Base-by-base conservation (phyloP, 2,888 invertebrate species). In the Drosophila crucigera region DNA sequence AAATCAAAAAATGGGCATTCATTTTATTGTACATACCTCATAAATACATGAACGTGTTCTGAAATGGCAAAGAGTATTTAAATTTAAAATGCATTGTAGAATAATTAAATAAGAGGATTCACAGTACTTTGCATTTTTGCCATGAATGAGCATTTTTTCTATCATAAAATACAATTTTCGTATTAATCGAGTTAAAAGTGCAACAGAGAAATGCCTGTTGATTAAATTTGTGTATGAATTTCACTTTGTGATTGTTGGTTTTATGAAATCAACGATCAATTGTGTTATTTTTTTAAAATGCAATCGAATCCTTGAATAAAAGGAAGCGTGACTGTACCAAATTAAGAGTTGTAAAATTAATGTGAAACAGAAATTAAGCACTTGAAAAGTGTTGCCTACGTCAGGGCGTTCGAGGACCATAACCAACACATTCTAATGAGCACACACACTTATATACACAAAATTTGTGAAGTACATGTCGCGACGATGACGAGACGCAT, bases 401-500 rank as follows among this genome's bases (percentile, higher is more conserved):
- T 86, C 70, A 76, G 64, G 89, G 91, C 82, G 87, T 68, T 86
- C 41, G 77, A 84, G 84, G 74, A 80, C 59, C 84, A 73, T 65
- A 73, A 70, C 39, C 70, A 71, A 68, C 76, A 76, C 82, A 80
- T 89, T 84, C 81, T 82, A 83, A 91, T 84, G 84, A 89, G 82
- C 82, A 82, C 53, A 73, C 73, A 28, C 4, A 55, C 87, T 1
- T 1, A 82, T 47, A 75, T 16, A 16, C 43, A 78, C 69, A 84
- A 76, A 73, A 68, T 70, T 71, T 68, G 61, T 83, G 76, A 91
- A 91, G 88, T 87, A 67, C 83, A 73, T 89, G 91, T 87, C 91
- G 88, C 88, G 90, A 89, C 91, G 80, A 87, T 91, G 88, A 86
- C 90, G 90, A 66, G 86, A 76, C 90, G 80, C 64, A 83, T 90